Evolutionary conservation across 1,140 invertebrate species (phyloP).

Genomic region (Cherax destructor): DNA sequence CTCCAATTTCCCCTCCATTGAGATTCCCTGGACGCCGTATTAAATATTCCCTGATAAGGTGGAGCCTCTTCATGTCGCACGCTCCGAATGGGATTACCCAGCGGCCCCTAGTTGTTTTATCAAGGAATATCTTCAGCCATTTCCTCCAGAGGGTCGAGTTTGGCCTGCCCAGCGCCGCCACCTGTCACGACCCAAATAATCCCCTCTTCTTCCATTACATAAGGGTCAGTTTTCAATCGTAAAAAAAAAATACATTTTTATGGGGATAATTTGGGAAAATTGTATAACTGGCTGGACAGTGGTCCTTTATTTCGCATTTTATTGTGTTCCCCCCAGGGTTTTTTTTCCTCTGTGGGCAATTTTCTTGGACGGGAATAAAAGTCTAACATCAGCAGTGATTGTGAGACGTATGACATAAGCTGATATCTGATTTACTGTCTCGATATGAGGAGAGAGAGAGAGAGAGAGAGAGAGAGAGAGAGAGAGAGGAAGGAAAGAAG

Average conservation of each 20-base stretch:
- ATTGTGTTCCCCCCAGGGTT: neutral
- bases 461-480: neutral
- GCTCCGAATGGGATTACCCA: conserved; percentile 54
- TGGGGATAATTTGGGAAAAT: conserved; percentile 61
- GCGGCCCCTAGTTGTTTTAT: conserved; percentile 26
- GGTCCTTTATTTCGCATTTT: conserved; percentile 54
- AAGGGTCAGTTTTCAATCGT: conserved; percentile 55
- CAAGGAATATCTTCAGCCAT: conserved; percentile 33
- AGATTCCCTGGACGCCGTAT: conserved; percentile 33
- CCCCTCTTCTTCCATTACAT: neutral
- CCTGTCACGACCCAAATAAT: conserved; percentile 24
- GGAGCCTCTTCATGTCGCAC: conserved; percentile 43
- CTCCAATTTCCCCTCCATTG: conserved; percentile 43
- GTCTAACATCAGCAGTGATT: neutral
- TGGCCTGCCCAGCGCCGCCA: conserved; percentile 17
- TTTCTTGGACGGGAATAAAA: neutral
- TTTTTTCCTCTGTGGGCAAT: neutral
- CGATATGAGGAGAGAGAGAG: neutral
- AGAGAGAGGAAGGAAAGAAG: neutral
- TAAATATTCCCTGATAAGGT: conserved; percentile 60
- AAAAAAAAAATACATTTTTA: conserved; percentile 33
- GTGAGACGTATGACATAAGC: neutral
- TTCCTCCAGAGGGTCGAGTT: conserved; percentile 17
- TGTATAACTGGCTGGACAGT: conserved; percentile 64
- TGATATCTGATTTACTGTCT: neutral